Conservation (phyloP, 2,797 vertebrate species). For the Novumbra hubbsi region DNA sequence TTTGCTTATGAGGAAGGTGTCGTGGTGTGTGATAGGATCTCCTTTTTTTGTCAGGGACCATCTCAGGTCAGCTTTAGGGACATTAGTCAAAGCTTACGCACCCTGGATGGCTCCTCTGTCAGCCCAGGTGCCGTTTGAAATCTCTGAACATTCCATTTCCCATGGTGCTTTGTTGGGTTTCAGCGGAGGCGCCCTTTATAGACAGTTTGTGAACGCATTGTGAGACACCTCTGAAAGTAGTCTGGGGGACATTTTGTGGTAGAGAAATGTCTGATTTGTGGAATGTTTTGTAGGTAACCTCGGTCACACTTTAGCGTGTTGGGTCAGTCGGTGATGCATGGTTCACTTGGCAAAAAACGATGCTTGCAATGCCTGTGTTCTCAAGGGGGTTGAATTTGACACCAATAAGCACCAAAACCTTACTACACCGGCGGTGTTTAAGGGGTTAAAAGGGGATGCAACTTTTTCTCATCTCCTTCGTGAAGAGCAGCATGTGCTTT, state of each 20-base stretch:
- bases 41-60: slow-evolving; percentile 42
- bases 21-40: slow-evolving; percentile 58
- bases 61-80: slow-evolving; percentile 16
- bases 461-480: slow-evolving; percentile 45
- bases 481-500: slow-evolving; percentile 58
- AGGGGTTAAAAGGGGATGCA: slow-evolving; percentile 51
- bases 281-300: not conserved
- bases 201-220: not conserved
- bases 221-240: not conserved
- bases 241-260: not conserved
- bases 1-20: slow-evolving; percentile 57
- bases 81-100: slow-evolving; percentile 14
- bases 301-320: slow-evolving; percentile 3
- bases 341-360: too few relatives aligned
- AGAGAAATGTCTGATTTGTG: not conserved
- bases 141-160: not conserved
- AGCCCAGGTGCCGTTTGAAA: slow-evolving; percentile 3
- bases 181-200: slow-evolving; percentile 5
- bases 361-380: too few relatives aligned
- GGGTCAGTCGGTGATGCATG: too few relatives aligned
- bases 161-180: not conserved
- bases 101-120: slow-evolving; percentile 16
- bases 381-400: too few relatives aligned
- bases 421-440: slow-evolving; percentile 15
- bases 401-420: too few relatives aligned